Evolutionary conservation across 92 coral and sea anemone species (phyloP).

Genomic region (Umimayanthus kanabou): DNA sequence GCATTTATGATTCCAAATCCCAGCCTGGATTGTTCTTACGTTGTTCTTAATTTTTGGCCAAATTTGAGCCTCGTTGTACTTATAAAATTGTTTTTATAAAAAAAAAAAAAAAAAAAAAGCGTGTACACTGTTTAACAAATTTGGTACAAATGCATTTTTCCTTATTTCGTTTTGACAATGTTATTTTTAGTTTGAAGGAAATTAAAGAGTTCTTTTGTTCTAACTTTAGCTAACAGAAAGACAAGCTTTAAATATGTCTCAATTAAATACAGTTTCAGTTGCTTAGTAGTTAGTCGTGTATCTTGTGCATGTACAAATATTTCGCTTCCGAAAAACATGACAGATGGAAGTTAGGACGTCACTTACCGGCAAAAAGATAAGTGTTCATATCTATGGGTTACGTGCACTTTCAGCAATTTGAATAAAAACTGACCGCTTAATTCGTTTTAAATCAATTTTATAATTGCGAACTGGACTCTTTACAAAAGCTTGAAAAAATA

Average conservation of each 20-base stretch:
- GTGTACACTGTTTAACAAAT: background rate
- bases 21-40: no score
- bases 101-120: no score
- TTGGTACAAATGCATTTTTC: background rate
- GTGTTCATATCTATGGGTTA: no score
- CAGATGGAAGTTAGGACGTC: background rate
- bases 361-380: no score
- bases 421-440: no score
- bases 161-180: no score
- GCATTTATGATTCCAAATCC: no score
- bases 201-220: no score
- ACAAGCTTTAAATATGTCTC: background rate
- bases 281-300: background rate
- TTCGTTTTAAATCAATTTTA: background rate
- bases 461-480: background rate
- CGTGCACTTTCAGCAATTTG: no score
- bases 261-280: background rate
- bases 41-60: no score
- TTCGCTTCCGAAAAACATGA: background rate
- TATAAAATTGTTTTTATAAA: no score
- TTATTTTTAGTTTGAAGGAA: background rate
- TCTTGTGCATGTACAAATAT: conserved; percentile 5
- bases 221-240: background rate
- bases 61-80: no score
- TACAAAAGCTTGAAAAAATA: background rate